A percentile compares a stretch with the other conserved stretches of the same genome.
Evolutionary conservation across 2,113 vertebrate genomes (phyloP).

Genomic region (Gnathonemus longibarbis): DNA sequence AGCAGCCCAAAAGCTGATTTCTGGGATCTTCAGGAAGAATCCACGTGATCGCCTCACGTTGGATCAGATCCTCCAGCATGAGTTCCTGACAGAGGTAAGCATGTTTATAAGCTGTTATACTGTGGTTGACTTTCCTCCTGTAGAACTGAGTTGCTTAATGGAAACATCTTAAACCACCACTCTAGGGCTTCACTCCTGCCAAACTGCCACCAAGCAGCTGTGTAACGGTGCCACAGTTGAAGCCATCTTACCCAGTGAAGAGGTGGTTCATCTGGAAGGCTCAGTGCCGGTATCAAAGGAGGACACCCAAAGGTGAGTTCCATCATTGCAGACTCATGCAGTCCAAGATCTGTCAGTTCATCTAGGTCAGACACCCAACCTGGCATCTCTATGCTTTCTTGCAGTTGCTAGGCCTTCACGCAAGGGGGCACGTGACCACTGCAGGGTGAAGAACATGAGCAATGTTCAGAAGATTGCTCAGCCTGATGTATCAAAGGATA

Average conservation of each 20-base stretch:
- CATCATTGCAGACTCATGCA: neutral
- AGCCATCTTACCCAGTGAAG: conserved; percentile 81
- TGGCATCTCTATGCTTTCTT: conserved; percentile 13
- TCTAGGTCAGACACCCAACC: neutral
- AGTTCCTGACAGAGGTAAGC: conserved; percentile 88
- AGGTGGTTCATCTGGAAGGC: conserved; percentile 90
- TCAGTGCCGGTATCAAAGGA: conserved; percentile 86
- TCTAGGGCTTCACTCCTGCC: conserved; percentile 85
- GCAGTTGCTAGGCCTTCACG: conserved; percentile 70
- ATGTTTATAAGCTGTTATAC: neutral
- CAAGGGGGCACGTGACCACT: conserved; percentile 78
- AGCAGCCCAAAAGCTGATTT: conserved; percentile 79
- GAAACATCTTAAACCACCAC: neutral
- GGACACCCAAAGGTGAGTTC: conserved; percentile 74
- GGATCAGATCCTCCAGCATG: conserved; percentile 87
- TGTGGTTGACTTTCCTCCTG: neutral
- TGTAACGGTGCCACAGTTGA: conserved; percentile 81
- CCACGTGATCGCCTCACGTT: conserved; percentile 81
- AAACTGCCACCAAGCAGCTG: conserved; percentile 88
- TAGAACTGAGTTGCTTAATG: neutral
- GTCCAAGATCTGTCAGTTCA: neutral
- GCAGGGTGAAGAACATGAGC: conserved; percentile 53
- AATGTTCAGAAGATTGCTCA: neutral
- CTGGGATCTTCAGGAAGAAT: conserved; percentile 74
- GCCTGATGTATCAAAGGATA: neutral